phyloP scores from a whole-genome alignment of 1,140 invertebrate genomes.

The Drosophila parvula region DNA sequence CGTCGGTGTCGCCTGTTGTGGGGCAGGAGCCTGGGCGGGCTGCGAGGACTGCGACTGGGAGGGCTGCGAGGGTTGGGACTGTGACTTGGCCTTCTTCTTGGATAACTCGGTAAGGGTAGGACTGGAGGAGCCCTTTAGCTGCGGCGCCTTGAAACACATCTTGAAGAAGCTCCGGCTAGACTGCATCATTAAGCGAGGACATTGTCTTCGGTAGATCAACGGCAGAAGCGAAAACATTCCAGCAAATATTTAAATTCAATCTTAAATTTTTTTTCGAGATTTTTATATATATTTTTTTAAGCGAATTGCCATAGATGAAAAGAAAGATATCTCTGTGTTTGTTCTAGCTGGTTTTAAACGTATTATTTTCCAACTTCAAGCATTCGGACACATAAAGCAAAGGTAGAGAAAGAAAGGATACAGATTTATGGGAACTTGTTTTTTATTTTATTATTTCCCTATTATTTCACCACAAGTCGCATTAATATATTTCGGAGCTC shows the following conservation, averaged over 20 bases:
- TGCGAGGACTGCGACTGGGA: neutral
- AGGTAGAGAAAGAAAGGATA: constrained; percentile 12
- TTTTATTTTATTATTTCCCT: no score
- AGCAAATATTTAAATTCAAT: neutral
- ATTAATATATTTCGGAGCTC: no score
- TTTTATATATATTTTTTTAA: neutral
- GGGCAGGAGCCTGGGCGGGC: neutral
- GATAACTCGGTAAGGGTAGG: constrained; percentile 11
- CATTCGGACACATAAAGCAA: constrained; percentile 43
- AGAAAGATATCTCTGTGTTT: constrained; percentile 12
- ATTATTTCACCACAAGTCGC: neutral
- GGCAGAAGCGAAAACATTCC: constrained; percentile 43
- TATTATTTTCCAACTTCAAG: constrained; percentile 17
- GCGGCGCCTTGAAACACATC: constrained; percentile 37
- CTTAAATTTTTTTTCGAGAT: constrained; percentile 16
- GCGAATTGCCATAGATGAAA: no score
- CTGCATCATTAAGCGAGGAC: constrained; percentile 1
- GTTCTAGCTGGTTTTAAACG: constrained; percentile 14
- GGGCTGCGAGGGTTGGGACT: neutral
- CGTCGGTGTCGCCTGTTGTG: neutral
- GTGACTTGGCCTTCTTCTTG: constrained; percentile 5
- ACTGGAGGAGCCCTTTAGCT: constrained; percentile 1
- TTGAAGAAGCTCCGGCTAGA: constrained; percentile 55
- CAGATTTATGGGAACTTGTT: neutral
- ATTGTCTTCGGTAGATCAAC: constrained; percentile 11